A percentile compares a stretch with the other conserved stretches of the same genome.
Evolutionary conservation across 2,797 vertebrate genomes (phyloP).

Genomic region (Vireo griseus): DNA sequence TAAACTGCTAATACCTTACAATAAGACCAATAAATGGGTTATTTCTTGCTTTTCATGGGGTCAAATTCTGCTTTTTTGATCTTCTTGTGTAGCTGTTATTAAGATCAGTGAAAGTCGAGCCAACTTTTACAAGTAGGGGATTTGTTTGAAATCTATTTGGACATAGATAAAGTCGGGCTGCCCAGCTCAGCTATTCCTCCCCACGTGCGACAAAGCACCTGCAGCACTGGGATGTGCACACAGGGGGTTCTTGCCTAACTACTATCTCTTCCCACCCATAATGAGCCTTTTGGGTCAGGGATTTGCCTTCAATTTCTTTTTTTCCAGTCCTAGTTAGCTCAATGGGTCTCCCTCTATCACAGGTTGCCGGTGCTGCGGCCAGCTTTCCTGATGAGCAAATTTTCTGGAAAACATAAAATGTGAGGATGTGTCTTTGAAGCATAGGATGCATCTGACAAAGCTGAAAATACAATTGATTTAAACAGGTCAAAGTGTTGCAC

Average conservation of each 20-base stretch:
- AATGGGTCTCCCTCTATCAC: neutral
- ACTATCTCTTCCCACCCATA: neutral
- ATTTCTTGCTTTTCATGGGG: constrained; percentile 44
- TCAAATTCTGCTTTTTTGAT: constrained; percentile 47
- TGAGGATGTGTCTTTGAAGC: neutral
- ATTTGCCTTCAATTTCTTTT: neutral
- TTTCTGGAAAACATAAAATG: neutral
- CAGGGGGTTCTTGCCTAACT: neutral
- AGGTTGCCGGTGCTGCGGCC: neutral
- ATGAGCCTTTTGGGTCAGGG: neutral
- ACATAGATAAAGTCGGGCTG: neutral
- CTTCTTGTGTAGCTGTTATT: neutral
- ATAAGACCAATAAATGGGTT: constrained; percentile 42
- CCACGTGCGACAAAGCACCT: neutral
- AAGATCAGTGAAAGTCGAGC: neutral
- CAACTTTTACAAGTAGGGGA: neutral
- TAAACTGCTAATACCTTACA: constrained; percentile 60
- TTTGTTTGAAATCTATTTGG: constrained; percentile 16
- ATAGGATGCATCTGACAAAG: neutral
- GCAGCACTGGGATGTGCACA: neutral
- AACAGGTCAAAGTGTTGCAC: neutral
- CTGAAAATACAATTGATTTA: neutral
- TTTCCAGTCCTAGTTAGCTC: neutral
- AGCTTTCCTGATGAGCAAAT: neutral
- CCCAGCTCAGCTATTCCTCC: neutral